Percentiles rank a stretch among this genome's conserved stretches.
Evolutionary conservation across 2,888 invertebrate genomes (phyloP).

Genomic region (Pseudococcus longispinus): DNA sequence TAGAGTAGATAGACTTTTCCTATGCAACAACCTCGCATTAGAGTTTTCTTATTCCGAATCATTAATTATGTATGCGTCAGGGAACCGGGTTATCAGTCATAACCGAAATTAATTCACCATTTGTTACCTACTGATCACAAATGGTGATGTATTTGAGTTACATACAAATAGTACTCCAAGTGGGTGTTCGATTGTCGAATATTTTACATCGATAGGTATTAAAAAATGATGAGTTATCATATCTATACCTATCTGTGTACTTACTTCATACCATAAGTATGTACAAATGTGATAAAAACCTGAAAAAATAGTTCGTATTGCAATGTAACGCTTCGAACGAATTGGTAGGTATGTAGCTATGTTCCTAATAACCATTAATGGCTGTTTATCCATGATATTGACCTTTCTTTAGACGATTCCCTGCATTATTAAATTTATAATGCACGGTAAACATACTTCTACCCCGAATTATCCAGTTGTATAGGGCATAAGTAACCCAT

Average conservation of each 20-base stretch:
- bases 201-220: not conserved
- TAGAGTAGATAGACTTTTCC: conserved; percentile 58
- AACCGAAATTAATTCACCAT: conserved; percentile 47
- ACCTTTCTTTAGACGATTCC: not conserved
- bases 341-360: not conserved
- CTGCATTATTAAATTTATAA: not conserved
- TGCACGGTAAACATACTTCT: too few species aligned
- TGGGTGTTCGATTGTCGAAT: not conserved
- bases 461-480: too few species aligned
- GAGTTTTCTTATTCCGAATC: conserved; percentile 12
- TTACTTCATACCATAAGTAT: not conserved
- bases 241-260: not conserved
- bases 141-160: not conserved
- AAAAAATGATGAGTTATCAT: not conserved
- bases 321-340: not conserved
- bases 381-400: not conserved
- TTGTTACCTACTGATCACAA: conserved; percentile 25
- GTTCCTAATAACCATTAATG: not conserved
- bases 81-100: conserved; percentile 40
- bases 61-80: conserved; percentile 48
- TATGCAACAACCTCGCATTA: not conserved
- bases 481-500: not conserved
- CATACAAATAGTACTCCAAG: not conserved
- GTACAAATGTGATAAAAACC: not conserved
- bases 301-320: not conserved